Evolutionary conservation across 2,797 vertebrate genomes (phyloP).

Genomic region (Periparus ater): DNA sequence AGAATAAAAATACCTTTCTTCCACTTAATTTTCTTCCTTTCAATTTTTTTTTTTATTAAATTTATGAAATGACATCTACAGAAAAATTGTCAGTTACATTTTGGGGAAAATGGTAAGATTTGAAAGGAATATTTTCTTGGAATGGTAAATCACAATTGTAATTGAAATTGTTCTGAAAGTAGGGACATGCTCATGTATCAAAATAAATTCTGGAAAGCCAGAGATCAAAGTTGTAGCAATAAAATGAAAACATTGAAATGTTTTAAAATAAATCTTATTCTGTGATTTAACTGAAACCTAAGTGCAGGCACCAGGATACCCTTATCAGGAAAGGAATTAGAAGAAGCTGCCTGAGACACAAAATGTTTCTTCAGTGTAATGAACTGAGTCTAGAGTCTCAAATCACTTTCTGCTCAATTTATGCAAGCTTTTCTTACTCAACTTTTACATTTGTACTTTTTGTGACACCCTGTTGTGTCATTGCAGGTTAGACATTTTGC

Average conservation of each 20-base stretch:
- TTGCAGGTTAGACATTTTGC: not conserved
- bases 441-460: not conserved
- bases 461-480: not conserved
- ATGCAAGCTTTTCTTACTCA: not conserved
- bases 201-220: not conserved
- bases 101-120: not conserved
- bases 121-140: not conserved
- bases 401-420: not conserved
- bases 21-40: not conserved
- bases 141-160: not conserved
- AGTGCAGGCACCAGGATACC: not conserved
- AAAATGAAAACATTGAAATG: constrained; percentile 42
- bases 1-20: not conserved
- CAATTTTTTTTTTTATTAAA: not conserved
- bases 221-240: constrained; percentile 41
- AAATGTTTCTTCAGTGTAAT: not conserved
- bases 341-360: not conserved
- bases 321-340: constrained; percentile 1
- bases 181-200: not conserved
- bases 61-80: not conserved
- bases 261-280: constrained; percentile 20
- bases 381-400: not conserved
- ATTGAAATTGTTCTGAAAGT: not conserved
- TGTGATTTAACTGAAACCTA: constrained; percentile 43
- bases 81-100: not conserved